Conservation (phyloP, 2,888 invertebrate species). For the Phyto melanocephala region DNA sequence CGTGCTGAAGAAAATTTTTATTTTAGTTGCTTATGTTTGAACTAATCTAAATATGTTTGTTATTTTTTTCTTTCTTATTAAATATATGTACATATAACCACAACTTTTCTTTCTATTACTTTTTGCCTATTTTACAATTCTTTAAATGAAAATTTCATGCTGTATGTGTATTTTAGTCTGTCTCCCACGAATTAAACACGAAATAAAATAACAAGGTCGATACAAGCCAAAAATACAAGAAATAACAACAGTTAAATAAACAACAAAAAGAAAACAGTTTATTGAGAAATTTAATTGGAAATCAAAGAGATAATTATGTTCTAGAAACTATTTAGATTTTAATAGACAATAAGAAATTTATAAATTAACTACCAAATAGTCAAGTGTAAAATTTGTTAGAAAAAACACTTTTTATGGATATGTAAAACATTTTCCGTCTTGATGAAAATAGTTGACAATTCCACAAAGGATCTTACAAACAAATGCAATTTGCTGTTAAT, state of each 20-base stretch:
- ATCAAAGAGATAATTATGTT: background rate
- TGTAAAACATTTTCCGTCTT: no score
- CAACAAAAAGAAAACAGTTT: background rate
- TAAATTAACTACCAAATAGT: no score
- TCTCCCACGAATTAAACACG: background rate
- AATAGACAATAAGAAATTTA: no score
- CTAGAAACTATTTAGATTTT: no score
- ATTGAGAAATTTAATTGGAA: background rate
- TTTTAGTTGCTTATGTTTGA: background rate
- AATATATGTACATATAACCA: no score
- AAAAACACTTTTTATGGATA: no score
- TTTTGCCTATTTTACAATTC: background rate
- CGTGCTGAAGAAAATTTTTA: conserved; percentile 3
- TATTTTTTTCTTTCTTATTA: background rate
- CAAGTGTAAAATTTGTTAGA: no score
- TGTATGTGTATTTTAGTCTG: background rate
- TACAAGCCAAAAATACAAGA: background rate
- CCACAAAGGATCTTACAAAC: no score
- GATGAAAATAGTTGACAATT: no score
- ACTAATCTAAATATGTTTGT: background rate
- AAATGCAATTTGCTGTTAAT: no score
- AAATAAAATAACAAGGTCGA: conserved; percentile 5
- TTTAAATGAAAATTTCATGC: background rate
- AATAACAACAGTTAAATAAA: background rate
- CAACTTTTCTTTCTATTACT: background rate